A percentile compares a stretch with the other conserved stretches of the same genome.
phyloP scores from a whole-genome alignment of 2,113 vertebrate genomes.

The Limanda limanda region DNA sequence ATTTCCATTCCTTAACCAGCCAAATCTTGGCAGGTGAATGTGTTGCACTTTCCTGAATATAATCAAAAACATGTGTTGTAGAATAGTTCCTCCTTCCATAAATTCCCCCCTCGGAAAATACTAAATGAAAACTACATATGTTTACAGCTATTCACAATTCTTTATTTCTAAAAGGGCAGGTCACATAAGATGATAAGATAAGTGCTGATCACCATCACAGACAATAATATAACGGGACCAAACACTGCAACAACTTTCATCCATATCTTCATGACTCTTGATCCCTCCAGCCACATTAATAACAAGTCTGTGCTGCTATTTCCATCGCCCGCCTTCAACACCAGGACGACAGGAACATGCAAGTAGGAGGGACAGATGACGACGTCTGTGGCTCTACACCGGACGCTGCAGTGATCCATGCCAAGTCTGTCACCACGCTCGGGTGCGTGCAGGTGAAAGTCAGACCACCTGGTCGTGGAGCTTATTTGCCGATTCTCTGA shows the following conservation, averaged over 20 bases:
- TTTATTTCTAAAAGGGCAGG: constrained; percentile 62
- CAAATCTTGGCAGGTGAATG: not conserved
- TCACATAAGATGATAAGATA: constrained; percentile 36
- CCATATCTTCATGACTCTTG: constrained; percentile 23
- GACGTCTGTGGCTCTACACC: constrained; percentile 19
- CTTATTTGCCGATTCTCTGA: constrained; percentile 98
- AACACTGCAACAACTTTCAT: constrained; percentile 38
- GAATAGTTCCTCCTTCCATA: not conserved
- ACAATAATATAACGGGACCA: constrained; percentile 42
- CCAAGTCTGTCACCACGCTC: constrained; percentile 38
- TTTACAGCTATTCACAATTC: constrained; percentile 49
- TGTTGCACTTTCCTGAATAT: not conserved
- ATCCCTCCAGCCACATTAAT: constrained; percentile 8
- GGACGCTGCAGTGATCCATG: constrained; percentile 36
- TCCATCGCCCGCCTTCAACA: constrained; percentile 39
- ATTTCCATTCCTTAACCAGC: not conserved
- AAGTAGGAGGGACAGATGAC: constrained; percentile 29
- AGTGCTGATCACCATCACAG: constrained; percentile 44
- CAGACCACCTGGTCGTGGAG: constrained; percentile 6
- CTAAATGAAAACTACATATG: not conserved
- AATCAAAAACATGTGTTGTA: not conserved
- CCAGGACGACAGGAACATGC: constrained; percentile 59
- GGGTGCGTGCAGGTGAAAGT: constrained; percentile 23
- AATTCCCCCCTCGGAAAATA: not conserved
- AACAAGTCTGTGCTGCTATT: constrained; percentile 20